Base-by-base conservation (phyloP, 2,797 vertebrate genomes). In the Babyrousa celebensis region DNA sequence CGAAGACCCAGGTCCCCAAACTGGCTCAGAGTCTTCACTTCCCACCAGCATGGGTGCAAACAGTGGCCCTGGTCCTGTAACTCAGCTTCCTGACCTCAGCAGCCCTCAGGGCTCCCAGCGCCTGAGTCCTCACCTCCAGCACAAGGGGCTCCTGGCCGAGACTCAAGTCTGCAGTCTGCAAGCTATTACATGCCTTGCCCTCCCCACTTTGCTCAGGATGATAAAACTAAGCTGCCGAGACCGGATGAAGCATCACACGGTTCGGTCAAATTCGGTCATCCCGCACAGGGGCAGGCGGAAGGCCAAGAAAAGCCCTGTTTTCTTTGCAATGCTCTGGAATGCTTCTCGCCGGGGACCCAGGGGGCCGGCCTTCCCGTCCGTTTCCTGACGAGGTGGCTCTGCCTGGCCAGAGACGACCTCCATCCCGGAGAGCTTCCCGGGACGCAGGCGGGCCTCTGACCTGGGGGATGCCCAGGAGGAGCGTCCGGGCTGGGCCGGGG, bases 51-150 rank as follows among this genome's bases (percentile, higher is more conserved):
- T 18, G 40, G 36, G 18, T 18, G 21, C 10, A 40, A n/a, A 9
- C 0, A 2, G 20, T 2, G 20, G 1, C 5, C n/a, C 29, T 5
- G 1, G 1, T n/a, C 21, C 9, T 18, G 27, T 5, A 1, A 0
- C 0, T 11, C 9, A 7, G 6, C 25, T 23, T 16, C 12, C 29
- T 25, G 48, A 4, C 29, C 54, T 18, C 29, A 12, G 12, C 18
- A 2, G 9, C 16, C 16, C 32, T 63, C 27, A 8, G 0, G 0
- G 29, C 23, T 2, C 3, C 0, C 0, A 0, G 10, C 0, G 12
- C 21, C 4, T 1, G n/a, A 14, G 12, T 2, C 0, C 0, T 16
- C 21, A 29, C 54, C 71, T 63, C 58, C 1, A 5, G 16, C 20
- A 9, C 1, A 11, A 3, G 20, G 17, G 70, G 11, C 20, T 20